Conservation (phyloP, 2,113 vertebrate genomes). For the Melanotaenia duboulayi region DNA sequence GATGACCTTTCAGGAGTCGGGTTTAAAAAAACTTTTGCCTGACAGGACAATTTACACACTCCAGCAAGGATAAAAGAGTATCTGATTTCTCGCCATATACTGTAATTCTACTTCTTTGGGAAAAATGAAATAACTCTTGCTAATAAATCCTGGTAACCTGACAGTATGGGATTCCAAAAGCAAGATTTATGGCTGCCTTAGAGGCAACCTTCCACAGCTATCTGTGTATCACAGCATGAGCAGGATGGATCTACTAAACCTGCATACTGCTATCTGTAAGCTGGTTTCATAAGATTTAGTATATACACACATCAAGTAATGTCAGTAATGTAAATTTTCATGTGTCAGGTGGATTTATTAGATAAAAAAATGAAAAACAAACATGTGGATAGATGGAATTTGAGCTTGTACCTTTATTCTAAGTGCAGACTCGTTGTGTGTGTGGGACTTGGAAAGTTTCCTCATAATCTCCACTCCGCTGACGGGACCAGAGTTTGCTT, state of each 20-base stretch:
- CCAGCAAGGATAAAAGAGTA: neutral
- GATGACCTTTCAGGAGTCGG: too few relatives aligned
- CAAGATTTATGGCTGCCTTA: neutral
- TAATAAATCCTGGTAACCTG: neutral
- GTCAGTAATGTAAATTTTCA: too few relatives aligned
- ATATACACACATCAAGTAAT: too few relatives aligned
- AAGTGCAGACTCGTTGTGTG: constrained; percentile 92
- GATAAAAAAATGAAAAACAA: neutral
- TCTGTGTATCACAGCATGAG: neutral
- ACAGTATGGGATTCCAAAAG: neutral
- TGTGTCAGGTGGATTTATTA: neutral
- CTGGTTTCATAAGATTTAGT: too few relatives aligned
- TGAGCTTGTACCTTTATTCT: constrained; percentile 90
- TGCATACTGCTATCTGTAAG: too few relatives aligned
- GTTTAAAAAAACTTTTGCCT: too few relatives aligned
- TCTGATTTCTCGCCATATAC: neutral
- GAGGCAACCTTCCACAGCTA: neutral
- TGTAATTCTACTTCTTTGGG: neutral
- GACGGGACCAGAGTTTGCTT: constrained; percentile 89
- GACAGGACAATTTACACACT: neutral
- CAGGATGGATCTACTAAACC: too few relatives aligned
- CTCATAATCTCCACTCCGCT: constrained; percentile 98
- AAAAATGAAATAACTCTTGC: neutral
- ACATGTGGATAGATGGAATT: too few relatives aligned
- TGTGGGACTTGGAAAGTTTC: constrained; percentile 96